Percentiles rank a stretch among this genome's conserved stretches.
These are phyloP conservation scores for Gallinago undulata DNA, from an alignment of 2,113 vertebrate species.

Conservation along the genomic window DNA sequence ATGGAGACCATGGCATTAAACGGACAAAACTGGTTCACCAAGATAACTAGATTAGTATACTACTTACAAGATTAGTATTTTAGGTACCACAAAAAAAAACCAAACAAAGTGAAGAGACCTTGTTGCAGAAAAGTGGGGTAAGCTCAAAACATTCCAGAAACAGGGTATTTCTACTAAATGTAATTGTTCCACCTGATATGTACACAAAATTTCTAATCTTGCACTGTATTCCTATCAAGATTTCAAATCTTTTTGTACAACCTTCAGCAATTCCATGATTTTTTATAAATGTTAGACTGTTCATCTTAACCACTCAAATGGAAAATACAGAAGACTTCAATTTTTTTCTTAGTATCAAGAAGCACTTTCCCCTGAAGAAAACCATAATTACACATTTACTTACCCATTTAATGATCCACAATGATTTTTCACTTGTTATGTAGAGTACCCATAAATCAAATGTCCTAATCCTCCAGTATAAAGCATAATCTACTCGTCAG, in stretches of 20 bases:
- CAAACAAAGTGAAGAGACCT: background rate
- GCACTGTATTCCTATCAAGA: background rate
- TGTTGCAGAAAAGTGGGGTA: background rate
- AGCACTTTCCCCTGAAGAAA: background rate
- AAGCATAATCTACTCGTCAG: background rate
- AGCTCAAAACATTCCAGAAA: background rate
- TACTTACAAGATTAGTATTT: background rate
- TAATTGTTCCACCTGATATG: background rate
- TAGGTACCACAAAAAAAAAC: background rate
- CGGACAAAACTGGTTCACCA: background rate
- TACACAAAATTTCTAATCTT: background rate
- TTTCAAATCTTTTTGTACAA: background rate
- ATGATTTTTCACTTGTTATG: background rate
- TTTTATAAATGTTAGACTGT: background rate
- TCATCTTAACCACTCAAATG: background rate
- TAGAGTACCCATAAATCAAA: background rate
- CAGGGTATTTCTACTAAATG: background rate
- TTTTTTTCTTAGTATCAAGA: background rate
- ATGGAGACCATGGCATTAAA: background rate
- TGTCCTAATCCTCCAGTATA: background rate
- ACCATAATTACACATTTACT: background rate
- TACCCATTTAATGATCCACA: background rate
- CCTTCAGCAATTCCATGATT: background rate
- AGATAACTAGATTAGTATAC: background rate
- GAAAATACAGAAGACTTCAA: background rate